Conservation (phyloP, 2,888 invertebrate genomes). For the Helleia helle region DNA sequence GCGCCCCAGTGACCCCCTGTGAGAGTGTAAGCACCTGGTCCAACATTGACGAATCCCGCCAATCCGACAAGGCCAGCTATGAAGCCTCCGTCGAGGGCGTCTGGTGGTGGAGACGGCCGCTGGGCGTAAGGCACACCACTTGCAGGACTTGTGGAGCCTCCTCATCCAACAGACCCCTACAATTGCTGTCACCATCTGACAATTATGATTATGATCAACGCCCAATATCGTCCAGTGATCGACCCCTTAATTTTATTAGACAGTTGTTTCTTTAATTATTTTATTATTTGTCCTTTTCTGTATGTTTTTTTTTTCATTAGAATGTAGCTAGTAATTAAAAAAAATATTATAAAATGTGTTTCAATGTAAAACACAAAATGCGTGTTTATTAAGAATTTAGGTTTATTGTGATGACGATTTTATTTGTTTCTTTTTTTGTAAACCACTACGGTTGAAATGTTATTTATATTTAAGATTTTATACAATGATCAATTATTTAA, state of each 20-base stretch:
- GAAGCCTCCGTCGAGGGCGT: slow-evolving; percentile 37
- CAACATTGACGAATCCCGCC: slow-evolving; percentile 23
- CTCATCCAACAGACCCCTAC: slow-evolving; percentile 47
- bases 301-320: background rate
- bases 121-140: slow-evolving; percentile 41
- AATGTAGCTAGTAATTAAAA: slow-evolving; percentile 3
- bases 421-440: too few relatives aligned
- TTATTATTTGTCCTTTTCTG: background rate
- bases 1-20: slow-evolving; percentile 64
- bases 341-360: too few relatives aligned
- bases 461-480: background rate
- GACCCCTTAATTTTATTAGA: slow-evolving; percentile 53
- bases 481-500: slow-evolving; percentile 6
- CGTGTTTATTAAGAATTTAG: too few relatives aligned
- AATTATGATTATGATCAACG: slow-evolving; percentile 26
- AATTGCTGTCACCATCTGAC: slow-evolving; percentile 40
- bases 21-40: slow-evolving; percentile 58
- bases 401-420: too few relatives aligned
- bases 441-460: too few relatives aligned
- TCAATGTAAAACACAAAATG: too few relatives aligned
- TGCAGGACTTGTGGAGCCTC: slow-evolving; percentile 51
- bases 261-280: slow-evolving; percentile 45
- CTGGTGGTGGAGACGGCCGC: slow-evolving; percentile 45
- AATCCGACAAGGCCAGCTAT: slow-evolving; percentile 39
- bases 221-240: slow-evolving; percentile 45